phyloP scores from a whole-genome alignment of 2,888 invertebrate species.

The Drosophila paucipuncta region DNA sequence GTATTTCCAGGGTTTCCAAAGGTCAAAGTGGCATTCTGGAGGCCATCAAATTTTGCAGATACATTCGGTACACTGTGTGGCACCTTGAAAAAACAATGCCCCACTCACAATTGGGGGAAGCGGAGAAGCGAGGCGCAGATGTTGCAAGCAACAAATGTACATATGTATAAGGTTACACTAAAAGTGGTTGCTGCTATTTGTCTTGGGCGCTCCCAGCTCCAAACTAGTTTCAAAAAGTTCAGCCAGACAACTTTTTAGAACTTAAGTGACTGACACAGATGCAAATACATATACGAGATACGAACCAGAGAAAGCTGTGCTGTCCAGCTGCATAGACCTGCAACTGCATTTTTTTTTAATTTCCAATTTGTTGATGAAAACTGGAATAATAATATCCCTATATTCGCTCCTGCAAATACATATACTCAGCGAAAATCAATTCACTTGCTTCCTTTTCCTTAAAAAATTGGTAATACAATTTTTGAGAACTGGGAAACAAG shows the following conservation, averaged over 20 bases:
- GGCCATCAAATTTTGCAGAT: background rate
- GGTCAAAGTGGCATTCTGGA: background rate
- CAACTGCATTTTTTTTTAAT: background rate
- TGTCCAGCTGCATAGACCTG: background rate
- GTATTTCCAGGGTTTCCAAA: background rate
- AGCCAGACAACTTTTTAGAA: slow-evolving; percentile 34
- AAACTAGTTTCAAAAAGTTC: slow-evolving; percentile 50
- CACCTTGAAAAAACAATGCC: slow-evolving; percentile 7
- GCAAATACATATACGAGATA: background rate
- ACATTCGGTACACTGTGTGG: background rate
- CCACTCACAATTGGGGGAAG: background rate
- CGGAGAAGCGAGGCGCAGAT: background rate
- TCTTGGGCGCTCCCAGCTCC: slow-evolving; percentile 30
- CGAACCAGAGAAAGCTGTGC: background rate
- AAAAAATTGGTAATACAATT: background rate
- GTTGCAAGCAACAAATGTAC: slow-evolving; percentile 36
- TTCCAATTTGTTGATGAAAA: background rate
- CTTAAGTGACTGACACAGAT: slow-evolving; percentile 7
- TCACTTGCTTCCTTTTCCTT: background rate
- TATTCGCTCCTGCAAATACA: background rate
- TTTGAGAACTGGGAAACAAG: background rate
- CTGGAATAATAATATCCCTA: background rate
- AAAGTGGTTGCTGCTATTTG: slow-evolving; percentile 29
- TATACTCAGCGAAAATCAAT: too few relatives aligned
- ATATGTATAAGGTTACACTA: slow-evolving; percentile 38